Conservation (phyloP, 2,113 vertebrate species). For the Albula goreensis region DNA sequence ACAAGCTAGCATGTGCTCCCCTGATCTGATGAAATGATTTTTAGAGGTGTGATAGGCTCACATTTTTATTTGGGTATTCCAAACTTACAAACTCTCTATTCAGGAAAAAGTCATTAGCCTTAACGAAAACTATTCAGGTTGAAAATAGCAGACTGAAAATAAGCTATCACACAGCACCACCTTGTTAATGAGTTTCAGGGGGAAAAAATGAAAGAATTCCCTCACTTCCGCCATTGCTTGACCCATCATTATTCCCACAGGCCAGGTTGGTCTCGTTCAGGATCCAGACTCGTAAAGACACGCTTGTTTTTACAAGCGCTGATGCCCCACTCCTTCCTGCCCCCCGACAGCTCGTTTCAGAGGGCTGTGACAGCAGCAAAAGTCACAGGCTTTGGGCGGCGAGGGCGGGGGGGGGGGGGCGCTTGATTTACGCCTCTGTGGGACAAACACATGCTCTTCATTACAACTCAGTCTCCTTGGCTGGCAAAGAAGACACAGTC, state of each 20-base stretch:
- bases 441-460: not conserved
- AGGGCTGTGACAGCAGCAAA: not conserved
- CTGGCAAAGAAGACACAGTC: not conserved
- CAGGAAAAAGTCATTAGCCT: not conserved
- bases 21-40: not conserved
- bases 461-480: not conserved
- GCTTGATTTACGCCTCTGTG: not conserved
- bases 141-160: not conserved
- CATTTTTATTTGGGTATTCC: not conserved
- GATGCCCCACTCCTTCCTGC: not conserved
- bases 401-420: no score
- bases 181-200: no score
- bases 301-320: not conserved
- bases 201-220: not conserved
- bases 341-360: not conserved
- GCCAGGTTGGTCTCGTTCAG: not conserved
- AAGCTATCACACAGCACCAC: not conserved
- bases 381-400: not conserved
- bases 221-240: not conserved
- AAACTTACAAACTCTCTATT: not conserved
- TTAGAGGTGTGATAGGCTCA: not conserved
- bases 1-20: not conserved
- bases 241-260: not conserved
- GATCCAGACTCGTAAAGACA: not conserved
- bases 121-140: not conserved